Percentiles rank a stretch among this genome's conserved stretches.
These are phyloP conservation scores for Charaxes varanes DNA, from an alignment of 1,140 invertebrate genomes.

Conservation along the genomic window DNA sequence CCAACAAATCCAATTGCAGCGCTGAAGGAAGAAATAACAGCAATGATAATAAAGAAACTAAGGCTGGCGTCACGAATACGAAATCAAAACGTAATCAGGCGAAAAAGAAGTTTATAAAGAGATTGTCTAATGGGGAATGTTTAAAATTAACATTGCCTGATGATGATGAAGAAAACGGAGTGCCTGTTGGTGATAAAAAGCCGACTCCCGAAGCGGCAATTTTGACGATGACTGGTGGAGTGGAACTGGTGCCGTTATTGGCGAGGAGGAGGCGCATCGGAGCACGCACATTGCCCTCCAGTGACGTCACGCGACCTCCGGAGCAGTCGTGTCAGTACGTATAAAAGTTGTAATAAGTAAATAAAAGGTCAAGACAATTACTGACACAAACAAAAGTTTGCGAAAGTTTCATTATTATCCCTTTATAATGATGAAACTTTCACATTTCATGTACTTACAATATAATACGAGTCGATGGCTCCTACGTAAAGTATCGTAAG, in stretches of 20 bases:
- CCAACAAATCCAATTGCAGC: constrained; percentile 18
- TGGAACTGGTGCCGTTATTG: constrained; percentile 81
- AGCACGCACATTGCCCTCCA: constrained; percentile 67
- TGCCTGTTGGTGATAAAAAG: constrained; percentile 40
- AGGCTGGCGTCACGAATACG: constrained; percentile 20
- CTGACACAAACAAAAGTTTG: constrained; percentile 1
- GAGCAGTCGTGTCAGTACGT: constrained; percentile 60
- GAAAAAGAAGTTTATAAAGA: constrained; percentile 49
- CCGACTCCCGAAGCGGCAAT: constrained; percentile 66
- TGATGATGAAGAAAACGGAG: constrained; percentile 22
- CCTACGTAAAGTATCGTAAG: no score
- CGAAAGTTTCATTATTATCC: no score
- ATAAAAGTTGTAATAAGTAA: constrained; percentile 5
- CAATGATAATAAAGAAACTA: constrained; percentile 20
- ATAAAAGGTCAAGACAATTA: constrained; percentile 1
- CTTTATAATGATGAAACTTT: no score
- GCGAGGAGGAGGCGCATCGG: constrained; percentile 69
- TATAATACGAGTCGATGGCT: no score
- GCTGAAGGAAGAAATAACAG: constrained; percentile 15
- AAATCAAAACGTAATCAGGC: constrained; percentile 31
- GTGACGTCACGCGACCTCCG: constrained; percentile 76
- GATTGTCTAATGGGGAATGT: constrained; percentile 46
- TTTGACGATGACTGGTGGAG: constrained; percentile 75
- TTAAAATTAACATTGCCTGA: constrained; percentile 27
- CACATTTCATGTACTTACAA: no score